Evolutionary conservation across 1,140 invertebrate genomes (phyloP).

Genomic region (Stegodyphus dumicola): DNA sequence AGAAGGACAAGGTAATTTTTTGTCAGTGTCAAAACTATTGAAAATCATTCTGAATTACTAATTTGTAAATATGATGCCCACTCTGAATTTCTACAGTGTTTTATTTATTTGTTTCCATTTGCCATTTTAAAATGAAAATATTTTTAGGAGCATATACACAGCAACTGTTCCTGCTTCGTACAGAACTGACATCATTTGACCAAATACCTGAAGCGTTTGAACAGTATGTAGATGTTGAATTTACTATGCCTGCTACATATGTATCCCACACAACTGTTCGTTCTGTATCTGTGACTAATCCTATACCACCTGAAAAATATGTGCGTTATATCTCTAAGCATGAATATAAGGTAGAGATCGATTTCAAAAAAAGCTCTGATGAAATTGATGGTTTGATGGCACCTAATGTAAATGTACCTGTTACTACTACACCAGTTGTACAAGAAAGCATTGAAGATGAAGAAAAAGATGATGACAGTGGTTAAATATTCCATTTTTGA

Average conservation of each 20-base stretch:
- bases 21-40: neutral
- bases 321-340: conserved; percentile 96
- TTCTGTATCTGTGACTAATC: conserved; percentile 84
- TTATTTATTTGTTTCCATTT: too few relatives aligned
- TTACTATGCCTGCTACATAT: conserved; percentile 98
- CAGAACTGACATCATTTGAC: conserved; percentile 96
- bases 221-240: conserved; percentile 90
- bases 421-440: conserved; percentile 43
- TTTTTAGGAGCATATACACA: conserved; percentile 92
- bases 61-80: too few relatives aligned
- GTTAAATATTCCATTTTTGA: conserved; percentile 43
- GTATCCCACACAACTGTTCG: conserved; percentile 96
- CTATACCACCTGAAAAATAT: conserved; percentile 98
- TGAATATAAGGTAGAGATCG: conserved; percentile 79
- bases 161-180: conserved; percentile 90
- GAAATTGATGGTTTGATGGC: conserved; percentile 51
- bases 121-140: too few relatives aligned
- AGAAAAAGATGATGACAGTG: conserved; percentile 60
- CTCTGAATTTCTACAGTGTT: too few relatives aligned
- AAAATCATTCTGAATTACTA: too few relatives aligned
- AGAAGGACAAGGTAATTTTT: conserved; percentile 88
- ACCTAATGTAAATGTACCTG: conserved; percentile 24
- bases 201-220: conserved; percentile 94
- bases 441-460: conserved; percentile 58
- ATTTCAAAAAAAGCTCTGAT: conserved; percentile 59